Base-by-base conservation (phyloP, 2,888 invertebrate species). In the Parnassius mnemosyne region DNA sequence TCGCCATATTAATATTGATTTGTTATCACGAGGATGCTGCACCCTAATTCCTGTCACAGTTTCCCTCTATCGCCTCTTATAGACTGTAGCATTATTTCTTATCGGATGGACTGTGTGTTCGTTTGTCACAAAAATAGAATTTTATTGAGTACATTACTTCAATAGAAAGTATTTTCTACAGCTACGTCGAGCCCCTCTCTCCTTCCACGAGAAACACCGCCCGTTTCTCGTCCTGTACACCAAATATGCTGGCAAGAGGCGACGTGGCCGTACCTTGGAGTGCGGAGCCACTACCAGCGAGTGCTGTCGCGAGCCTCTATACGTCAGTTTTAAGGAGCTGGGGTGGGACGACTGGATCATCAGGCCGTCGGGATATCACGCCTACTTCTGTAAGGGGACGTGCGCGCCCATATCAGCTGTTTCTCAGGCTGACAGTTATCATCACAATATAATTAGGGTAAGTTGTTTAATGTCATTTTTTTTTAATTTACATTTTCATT, bases 321-420 rank as follows among this genome's bases (percentile, higher is more conserved):
- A 95, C 77, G 95, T 97, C 66, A 95, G 95, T 68, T 97, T 97
- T 78, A 94, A 94, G 65, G 96, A 96, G 51, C 94, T 97, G 60
- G 97, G 97, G 54, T 97, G 97, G 97, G 94, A 94, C 71, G 95
- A 96, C 80, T 97, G 97, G 97, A 96, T 97, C 65, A 93, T 97
- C 67, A 92, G 94, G 68, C 97, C 97, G 0, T 92, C 93, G 12
- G 96, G 96, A 1, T 97, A 97, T 81, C 94, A 97, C 74, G 97
- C 97, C 0, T 96, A 96, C 82, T 97, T 96, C 87, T 97, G 97
- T 78, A 94, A 95, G 62, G 97, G 97, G 0, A 94, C 94, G 20
- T 97, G 97, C 76, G 92, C 94, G 0, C 94, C 95, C 0, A 94
- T 95, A 43, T 94, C 95, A 0, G 94, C 95, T 2, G 92, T 96